A percentile compares a stretch with the other conserved stretches of the same genome.
phyloP scores from a whole-genome alignment of 2,797 vertebrate genomes.

The Phoxinus dragarum region DNA sequence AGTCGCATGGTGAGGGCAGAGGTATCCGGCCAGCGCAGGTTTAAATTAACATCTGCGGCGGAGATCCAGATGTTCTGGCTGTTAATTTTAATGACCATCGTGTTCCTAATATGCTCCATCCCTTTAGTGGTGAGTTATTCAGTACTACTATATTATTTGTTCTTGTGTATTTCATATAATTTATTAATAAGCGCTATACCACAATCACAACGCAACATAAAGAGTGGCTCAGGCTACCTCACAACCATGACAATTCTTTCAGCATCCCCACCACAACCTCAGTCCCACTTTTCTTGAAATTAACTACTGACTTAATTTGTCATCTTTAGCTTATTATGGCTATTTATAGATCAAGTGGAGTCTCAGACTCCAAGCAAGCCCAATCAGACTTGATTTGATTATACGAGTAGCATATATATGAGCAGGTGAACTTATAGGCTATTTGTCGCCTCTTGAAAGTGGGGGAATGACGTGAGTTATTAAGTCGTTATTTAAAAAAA shows the following conservation, averaged over 20 bases:
- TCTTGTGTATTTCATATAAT: neutral
- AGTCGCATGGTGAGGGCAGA: constrained; percentile 74
- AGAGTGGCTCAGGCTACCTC: neutral
- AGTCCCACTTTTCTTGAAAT: neutral
- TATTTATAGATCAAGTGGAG: neutral
- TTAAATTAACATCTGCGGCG: constrained; percentile 77
- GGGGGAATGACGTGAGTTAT: neutral
- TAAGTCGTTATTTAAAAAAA: too few relatives aligned
- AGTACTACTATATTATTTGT: neutral
- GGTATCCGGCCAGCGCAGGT: constrained; percentile 73
- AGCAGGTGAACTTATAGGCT: neutral
- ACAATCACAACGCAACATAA: neutral
- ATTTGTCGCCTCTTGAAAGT: neutral
- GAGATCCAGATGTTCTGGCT: constrained; percentile 86
- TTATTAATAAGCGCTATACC: neutral
- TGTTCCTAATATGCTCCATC: constrained; percentile 83
- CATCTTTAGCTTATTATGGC: neutral
- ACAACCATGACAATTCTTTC: neutral
- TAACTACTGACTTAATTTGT: neutral
- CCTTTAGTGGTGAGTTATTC: constrained; percentile 79
- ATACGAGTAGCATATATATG: neutral
- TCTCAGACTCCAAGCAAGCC: neutral
- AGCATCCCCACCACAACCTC: neutral
- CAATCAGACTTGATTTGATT: neutral
- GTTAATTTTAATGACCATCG: constrained; percentile 82